Percentiles rank a stretch among this genome's conserved stretches.
Evolutionary conservation across 2,888 invertebrate species (phyloP).

Genomic region (Leuctra nigra): DNA sequence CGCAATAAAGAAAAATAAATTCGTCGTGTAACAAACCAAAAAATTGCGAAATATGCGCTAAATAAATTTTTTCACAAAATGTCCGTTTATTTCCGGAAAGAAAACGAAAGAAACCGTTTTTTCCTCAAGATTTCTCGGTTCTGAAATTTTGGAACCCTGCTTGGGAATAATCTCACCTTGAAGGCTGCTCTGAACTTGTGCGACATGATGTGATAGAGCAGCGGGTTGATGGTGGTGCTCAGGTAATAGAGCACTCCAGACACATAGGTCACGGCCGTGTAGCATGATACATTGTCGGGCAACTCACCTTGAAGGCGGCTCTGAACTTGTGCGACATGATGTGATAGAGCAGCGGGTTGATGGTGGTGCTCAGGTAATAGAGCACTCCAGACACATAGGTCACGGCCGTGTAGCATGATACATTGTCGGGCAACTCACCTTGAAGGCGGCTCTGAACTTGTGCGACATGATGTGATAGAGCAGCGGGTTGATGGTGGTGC

Average conservation of each 20-base stretch:
- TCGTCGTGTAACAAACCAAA: too few species aligned
- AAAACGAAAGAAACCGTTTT: too few species aligned
- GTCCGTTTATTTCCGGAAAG: too few species aligned
- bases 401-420: constrained; percentile 46
- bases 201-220: constrained; percentile 64
- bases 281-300: too few species aligned
- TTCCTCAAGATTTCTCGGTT: too few species aligned
- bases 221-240: constrained; percentile 62
- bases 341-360: constrained; percentile 63
- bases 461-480: constrained; percentile 65
- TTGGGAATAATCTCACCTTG: constrained; percentile 51
- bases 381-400: constrained; percentile 59
- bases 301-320: constrained; percentile 61
- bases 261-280: constrained; percentile 49
- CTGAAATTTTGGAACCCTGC: too few species aligned
- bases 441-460: constrained; percentile 63
- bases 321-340: constrained; percentile 66
- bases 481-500: constrained; percentile 62
- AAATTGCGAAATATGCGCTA: too few species aligned
- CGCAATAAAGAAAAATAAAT: too few species aligned
- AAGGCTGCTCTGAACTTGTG: constrained; percentile 64
- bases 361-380: constrained; percentile 60
- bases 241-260: constrained; percentile 61
- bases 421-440: too few species aligned
- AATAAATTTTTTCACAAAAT: too few species aligned